Base-by-base conservation (phyloP, 2,888 invertebrate genomes). In the Chironomus riparius region DNA sequence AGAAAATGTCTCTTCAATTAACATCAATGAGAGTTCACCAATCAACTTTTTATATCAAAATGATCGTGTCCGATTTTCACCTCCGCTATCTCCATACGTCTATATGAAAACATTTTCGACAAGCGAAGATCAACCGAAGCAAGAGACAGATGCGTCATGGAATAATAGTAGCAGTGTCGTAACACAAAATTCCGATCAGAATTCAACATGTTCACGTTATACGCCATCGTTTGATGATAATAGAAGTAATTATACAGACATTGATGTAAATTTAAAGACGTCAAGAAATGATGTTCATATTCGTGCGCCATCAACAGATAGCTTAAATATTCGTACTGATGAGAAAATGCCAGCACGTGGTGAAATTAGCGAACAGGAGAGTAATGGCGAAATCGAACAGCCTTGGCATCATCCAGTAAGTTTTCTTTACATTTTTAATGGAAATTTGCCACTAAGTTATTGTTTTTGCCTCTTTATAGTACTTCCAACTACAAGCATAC, bases 331-430 rank as follows among this genome's bases (percentile, higher is more conserved):
- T 80, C 88, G 92, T 79, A 90, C 94, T 0, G 93, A 94, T 81
- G 94, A 94, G 83, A 89, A 90, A 78, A 94, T 94, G 93, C 94
- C 94, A 50, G 91, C 94, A 0, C 88, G 92, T 78, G 94, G 94
- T 0, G 94, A 94, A 83, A 87, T 94, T 62, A 93, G 93, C 13
- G 94, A 93, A 15, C 94, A 93, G 82, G 94, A 94, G 82, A 93
- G 93, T 83, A 91, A 92, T 81, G 93, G 92, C 12, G 91, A 91
- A 79, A 91, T 91, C 81, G 93, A 93, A 79, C 83, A 84, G 78
- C 89, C 91, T 2, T 92, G 92, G 88, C 90, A 88, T 78, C 83
- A 84, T 79, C 83, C 91, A 86, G 89, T 92, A 83, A 86, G 86
- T 79, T 72, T 76, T 22, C 77, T 4, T n/a, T 38, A 10, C 38